Base-by-base conservation (phyloP, 2,888 invertebrate genomes). In the Luperina testacea region DNA sequence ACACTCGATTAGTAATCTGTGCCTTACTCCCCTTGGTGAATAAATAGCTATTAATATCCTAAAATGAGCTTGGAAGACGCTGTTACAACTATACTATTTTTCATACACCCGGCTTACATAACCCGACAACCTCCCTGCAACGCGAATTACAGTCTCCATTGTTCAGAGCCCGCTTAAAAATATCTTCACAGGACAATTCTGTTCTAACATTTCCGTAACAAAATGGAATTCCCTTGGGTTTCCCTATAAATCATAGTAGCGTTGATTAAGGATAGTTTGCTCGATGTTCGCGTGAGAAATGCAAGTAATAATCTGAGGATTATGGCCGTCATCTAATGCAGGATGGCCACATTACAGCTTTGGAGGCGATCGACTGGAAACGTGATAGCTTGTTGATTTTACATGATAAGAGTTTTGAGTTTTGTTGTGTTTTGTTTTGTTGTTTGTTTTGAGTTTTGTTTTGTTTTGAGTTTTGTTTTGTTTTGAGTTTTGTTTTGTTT, bases 241-340 rank as follows among this genome's bases (percentile, higher is more conserved):
- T 82, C 11, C 45, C 13, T 69, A 87, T 75, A 70, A 75, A 78
- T 85, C 76, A 77, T 61, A 69, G 71, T 9, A 69, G 48, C 67
- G 69, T 75, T 86, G 82, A 86, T 80, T 78, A 78, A 85, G 77
- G 75, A 69, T 80, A 78, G 84, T 83, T 83, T 74, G 80, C 78
- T 82, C 75, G 75, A 83, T 72, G 83, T 83, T 78, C 68, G 72
- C 68, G 81, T 83, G 87, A 89, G 86, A 85, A 88, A 89, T 88
- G 84, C 83, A 72, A 81, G 87, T 85, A 87, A 88, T 88, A 89
- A 88, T 89, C 86, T 71, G 42, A n/a, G 72, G 87, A 88, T 87
- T 87, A 81, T 75, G 75, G 64, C 83, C 87, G 88, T 86, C 87
- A 83, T 75, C 76, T 67, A 42, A 73, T 70, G 67, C 59, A 45